phyloP scores from a whole-genome alignment of 2,113 vertebrate species.

The Bubo blakistoni region DNA sequence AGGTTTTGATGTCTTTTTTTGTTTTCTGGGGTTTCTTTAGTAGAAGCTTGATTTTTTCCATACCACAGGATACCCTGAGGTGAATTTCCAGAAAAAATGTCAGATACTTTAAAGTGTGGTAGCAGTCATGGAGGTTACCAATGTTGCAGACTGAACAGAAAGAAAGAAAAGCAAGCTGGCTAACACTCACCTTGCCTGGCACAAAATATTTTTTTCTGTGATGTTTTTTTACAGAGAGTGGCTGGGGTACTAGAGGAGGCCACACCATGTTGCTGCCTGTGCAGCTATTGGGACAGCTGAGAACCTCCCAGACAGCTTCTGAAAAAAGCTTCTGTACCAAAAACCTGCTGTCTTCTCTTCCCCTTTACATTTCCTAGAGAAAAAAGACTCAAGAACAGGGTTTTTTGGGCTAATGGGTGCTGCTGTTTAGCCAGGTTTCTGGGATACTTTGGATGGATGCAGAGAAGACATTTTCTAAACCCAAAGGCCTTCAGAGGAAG shows the following conservation, averaged over 20 bases:
- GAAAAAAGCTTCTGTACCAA: neutral
- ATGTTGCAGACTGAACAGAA: neutral
- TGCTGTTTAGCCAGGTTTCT: neutral
- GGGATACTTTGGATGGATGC: neutral
- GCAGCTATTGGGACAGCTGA: neutral
- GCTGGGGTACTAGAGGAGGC: neutral
- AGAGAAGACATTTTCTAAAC: neutral
- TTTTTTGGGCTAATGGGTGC: neutral
- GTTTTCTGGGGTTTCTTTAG: neutral
- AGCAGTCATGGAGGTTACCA: neutral
- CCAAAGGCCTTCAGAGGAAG: neutral
- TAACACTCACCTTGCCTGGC: neutral
- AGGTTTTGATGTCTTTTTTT: neutral
- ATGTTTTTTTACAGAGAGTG: neutral
- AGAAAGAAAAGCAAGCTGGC: neutral
- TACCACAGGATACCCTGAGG: neutral
- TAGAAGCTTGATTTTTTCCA: neutral
- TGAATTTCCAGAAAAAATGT: neutral
- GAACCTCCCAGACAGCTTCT: neutral
- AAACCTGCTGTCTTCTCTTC: neutral
- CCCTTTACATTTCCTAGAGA: neutral
- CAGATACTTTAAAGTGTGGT: neutral
- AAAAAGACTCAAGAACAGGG: neutral
- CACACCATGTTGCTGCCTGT: accelerated
- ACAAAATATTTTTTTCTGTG: neutral